Evolutionary conservation across 2,888 invertebrate species (phyloP).

Genomic region (Megaustenia siamemsis): DNA sequence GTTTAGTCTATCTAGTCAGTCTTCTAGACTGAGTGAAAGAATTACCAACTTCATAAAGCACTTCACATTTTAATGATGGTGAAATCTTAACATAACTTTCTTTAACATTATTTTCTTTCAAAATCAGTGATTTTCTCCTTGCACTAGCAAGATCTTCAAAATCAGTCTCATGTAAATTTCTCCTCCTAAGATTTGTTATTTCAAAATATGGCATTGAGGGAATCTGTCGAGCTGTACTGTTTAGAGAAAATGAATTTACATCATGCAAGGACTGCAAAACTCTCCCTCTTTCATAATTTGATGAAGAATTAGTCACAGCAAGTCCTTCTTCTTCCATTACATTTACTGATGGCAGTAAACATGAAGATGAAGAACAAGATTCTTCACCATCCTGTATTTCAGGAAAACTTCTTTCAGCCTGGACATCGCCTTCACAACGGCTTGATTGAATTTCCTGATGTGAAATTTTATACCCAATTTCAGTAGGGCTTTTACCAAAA

Average conservation of each 20-base stretch:
- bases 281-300: background rate
- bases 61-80: background rate
- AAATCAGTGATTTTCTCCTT: no score
- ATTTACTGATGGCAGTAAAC: background rate
- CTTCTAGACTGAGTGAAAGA: background rate
- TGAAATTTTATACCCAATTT: no score
- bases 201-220: background rate
- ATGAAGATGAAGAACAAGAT: background rate
- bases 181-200: background rate
- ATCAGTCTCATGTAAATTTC: background rate
- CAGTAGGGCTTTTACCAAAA: no score
- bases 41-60: background rate
- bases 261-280: background rate
- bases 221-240: background rate
- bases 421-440: background rate
- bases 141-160: background rate
- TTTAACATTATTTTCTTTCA: background rate
- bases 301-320: background rate
- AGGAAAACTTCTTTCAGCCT: background rate
- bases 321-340: background rate
- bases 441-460: background rate
- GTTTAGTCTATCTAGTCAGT: background rate
- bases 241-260: background rate
- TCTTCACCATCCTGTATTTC: background rate
- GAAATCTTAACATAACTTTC: background rate